Percentiles rank a stretch among this genome's conserved stretches.
Evolutionary conservation across 2,113 vertebrate species (phyloP).

Genomic region (Falco punctatus): DNA sequence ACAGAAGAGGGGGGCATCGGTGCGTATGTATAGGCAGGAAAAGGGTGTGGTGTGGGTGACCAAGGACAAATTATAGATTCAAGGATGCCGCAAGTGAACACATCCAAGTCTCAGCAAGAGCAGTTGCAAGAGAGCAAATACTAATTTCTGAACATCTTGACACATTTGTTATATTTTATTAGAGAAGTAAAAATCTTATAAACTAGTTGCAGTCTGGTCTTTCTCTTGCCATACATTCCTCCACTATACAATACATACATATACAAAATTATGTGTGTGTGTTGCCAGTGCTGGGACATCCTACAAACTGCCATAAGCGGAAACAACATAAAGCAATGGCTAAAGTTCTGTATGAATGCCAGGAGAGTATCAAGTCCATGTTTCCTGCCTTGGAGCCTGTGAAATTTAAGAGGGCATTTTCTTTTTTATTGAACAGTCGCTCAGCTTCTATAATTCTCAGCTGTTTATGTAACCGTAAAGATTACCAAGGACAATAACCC

Average conservation of each 20-base stretch:
- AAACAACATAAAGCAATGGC: neutral
- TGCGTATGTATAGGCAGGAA: neutral
- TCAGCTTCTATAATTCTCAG: slow-evolving; percentile 51
- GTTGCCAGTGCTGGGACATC: neutral
- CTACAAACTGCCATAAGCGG: neutral
- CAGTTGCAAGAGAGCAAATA: neutral
- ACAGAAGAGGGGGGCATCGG: neutral
- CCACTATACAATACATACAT: neutral
- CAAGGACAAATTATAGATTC: neutral
- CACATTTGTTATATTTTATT: neutral
- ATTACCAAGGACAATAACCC: slow-evolving; percentile 29
- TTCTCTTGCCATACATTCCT: neutral
- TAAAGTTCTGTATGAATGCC: neutral
- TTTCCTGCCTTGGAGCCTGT: slow-evolving; percentile 6
- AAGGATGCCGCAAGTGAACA: neutral
- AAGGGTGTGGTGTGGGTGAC: neutral
- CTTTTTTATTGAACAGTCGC: slow-evolving; percentile 27
- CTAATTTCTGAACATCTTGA: neutral
- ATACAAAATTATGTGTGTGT: neutral
- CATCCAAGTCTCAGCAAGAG: neutral
- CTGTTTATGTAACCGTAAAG: slow-evolving; percentile 48
- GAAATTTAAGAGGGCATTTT: slow-evolving; percentile 44
- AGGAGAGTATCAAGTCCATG: neutral
- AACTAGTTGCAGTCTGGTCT: neutral
- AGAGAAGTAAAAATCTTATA: neutral